A percentile compares a stretch with the other conserved stretches of the same genome.
phyloP scores from a whole-genome alignment of 2,888 invertebrate genomes.

The Phorcus lineatus region DNA sequence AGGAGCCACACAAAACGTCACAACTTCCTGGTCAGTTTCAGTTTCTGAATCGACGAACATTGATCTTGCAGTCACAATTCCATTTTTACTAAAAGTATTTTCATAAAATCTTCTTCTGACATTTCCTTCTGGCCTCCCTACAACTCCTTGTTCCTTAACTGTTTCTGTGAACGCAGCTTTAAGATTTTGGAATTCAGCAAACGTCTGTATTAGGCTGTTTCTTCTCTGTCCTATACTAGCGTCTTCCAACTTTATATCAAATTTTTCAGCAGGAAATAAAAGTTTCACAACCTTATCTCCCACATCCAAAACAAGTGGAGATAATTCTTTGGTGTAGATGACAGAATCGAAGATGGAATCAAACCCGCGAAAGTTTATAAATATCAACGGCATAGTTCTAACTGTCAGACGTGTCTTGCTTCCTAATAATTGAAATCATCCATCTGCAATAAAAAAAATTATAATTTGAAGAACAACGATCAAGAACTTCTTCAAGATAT shows the following conservation, averaged over 20 bases:
- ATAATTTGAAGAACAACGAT: no score
- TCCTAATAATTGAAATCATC: no score
- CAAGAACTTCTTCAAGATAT: no score
- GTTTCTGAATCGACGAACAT: not conserved
- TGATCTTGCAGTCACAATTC: not conserved
- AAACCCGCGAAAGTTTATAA: constrained; percentile 45
- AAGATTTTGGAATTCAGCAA: no score
- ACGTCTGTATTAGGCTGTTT: not conserved
- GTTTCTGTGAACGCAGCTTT: not conserved
- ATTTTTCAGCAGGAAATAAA: not conserved
- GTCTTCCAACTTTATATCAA: not conserved
- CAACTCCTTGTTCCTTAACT: not conserved
- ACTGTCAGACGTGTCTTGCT: no score
- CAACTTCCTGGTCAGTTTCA: not conserved
- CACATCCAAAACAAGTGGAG: constrained; percentile 35
- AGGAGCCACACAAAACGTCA: constrained; percentile 3
- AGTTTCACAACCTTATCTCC: constrained; percentile 5
- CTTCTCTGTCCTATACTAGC: not conserved
- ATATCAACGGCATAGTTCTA: constrained; percentile 43
- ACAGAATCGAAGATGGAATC: constrained; percentile 44
- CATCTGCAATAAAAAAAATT: no score
- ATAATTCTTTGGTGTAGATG: constrained; percentile 43
- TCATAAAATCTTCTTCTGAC: not conserved
- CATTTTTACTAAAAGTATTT: not conserved
- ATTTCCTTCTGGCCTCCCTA: not conserved